Evolutionary conservation across 2,888 invertebrate genomes (phyloP), one percentile per base, ranked within the genome.

Genomic region (Tinea trinotella): DNA sequence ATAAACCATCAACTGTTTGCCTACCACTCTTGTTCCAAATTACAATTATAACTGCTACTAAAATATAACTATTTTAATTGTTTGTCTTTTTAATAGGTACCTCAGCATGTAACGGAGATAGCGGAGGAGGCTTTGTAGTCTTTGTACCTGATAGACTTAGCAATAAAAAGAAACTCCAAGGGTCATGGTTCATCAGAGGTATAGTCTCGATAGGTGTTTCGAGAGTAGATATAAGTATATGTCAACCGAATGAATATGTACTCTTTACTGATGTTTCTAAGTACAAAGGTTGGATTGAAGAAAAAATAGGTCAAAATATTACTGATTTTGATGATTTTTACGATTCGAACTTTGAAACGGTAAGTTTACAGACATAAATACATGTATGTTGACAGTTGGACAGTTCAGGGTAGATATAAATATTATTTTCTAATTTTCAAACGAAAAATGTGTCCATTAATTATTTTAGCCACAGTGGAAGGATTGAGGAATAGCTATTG

Each of bases 51-150:
- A n/a, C n/a, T n/a, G n/a, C n/a, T n/a, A n/a, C n/a, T n/a, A n/a
- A n/a, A n/a, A n/a, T n/a, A n/a, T n/a, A n/a, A n/a, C n/a, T n/a
- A n/a, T n/a, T n/a, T n/a, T n/a, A n/a, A n/a, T n/a, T n/a, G n/a
- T n/a, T n/a, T n/a, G n/a, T n/a, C n/a, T n/a, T n/a, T n/a, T 12
- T 64, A 63, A 6, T 57, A 68, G 84, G 81, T 6, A 82, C 74
- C 2, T 86, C 85, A 54, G 79, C 81, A 3, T 88, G 88, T 58
- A 85, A 86, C 40, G 87, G 87, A 1, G 87, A 87, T 58, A 87
- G 87, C 53, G 88, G 88, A 1, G 83, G 86, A 40, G 87, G 82
- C 0, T 74, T 85, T 58, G 60, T 72, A 13, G 66, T 88, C 2
- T 71, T 74, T 56, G 62, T 70, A 0, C 72, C 73, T 3, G 52